Conservation (phyloP, 2,797 vertebrate species). For the Bradypodion ventrale region DNA sequence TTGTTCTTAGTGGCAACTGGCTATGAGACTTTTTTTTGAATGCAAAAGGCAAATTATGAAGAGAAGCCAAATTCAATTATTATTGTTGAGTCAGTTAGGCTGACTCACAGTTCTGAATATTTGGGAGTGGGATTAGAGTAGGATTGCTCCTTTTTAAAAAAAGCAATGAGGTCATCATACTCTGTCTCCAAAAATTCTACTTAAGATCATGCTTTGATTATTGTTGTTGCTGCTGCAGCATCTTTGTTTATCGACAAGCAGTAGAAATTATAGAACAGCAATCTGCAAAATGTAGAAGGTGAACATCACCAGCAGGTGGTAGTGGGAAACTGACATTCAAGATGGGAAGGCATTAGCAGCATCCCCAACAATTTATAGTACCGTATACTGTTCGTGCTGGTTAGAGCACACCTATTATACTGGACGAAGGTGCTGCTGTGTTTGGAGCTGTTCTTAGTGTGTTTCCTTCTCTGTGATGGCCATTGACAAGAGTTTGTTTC, state of each 20-base stretch:
- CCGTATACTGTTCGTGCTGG: background rate
- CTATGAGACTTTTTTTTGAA: background rate
- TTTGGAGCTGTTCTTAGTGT: background rate
- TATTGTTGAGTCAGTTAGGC: background rate
- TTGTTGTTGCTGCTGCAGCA: background rate
- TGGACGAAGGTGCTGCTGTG: background rate
- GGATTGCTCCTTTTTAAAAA: background rate
- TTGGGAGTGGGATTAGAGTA: no score
- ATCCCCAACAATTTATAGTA: background rate
- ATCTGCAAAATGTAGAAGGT: background rate
- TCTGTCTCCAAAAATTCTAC: background rate
- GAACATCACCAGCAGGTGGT: constrained; percentile 1
- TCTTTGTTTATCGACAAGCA: background rate
- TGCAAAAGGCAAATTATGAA: background rate
- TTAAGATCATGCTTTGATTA: background rate
- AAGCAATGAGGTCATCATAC: background rate
- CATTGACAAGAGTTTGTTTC: background rate
- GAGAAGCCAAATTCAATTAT: background rate
- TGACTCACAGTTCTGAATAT: background rate
- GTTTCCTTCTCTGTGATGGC: background rate
- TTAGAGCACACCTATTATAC: background rate
- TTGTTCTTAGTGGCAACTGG: background rate
- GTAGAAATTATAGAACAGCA: background rate
- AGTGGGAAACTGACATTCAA: background rate
- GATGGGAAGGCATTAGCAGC: background rate